Evolutionary conservation across 2,113 vertebrate species (phyloP).

Genomic region (Orthonyx spaldingii): DNA sequence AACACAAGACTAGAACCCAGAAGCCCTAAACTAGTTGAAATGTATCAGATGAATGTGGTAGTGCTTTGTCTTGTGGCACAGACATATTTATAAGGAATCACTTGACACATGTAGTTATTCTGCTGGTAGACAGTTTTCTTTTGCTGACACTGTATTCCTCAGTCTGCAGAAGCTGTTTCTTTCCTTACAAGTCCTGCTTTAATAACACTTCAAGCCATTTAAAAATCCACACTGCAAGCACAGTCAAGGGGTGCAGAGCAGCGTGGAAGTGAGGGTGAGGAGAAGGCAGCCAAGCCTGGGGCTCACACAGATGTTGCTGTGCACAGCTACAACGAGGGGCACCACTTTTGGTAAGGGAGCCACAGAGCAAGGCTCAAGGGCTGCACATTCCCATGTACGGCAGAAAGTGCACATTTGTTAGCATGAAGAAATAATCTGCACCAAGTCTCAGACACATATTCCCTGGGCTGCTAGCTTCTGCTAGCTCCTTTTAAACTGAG

Average conservation of each 20-base stretch:
- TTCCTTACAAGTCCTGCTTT: neutral
- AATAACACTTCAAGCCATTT: conserved; percentile 31
- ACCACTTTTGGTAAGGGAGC: neutral
- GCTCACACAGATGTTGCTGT: neutral
- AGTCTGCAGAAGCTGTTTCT: conserved; percentile 4
- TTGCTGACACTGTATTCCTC: conserved; percentile 24
- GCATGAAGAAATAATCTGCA: neutral
- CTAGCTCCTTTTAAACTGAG: neutral
- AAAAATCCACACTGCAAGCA: conserved; percentile 11
- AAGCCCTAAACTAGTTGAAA: neutral
- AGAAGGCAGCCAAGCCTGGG: neutral
- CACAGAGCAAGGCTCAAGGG: neutral
- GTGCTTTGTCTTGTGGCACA: neutral
- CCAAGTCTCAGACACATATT: neutral
- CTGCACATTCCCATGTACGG: neutral
- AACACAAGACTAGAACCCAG: neutral
- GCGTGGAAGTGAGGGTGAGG: neutral
- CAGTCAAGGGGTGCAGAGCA: neutral
- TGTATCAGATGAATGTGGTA: neutral
- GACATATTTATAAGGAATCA: neutral
- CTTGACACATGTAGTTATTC: neutral
- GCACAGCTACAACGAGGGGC: neutral
- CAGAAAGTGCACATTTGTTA: conserved; percentile 1
- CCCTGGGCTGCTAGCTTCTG: neutral
- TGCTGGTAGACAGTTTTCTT: conserved; percentile 4